A percentile compares a stretch with the other conserved stretches of the same genome.
These are phyloP conservation scores for Crotophaga sulcirostris DNA, from an alignment of 2,113 vertebrate species.

Conservation along the genomic window DNA sequence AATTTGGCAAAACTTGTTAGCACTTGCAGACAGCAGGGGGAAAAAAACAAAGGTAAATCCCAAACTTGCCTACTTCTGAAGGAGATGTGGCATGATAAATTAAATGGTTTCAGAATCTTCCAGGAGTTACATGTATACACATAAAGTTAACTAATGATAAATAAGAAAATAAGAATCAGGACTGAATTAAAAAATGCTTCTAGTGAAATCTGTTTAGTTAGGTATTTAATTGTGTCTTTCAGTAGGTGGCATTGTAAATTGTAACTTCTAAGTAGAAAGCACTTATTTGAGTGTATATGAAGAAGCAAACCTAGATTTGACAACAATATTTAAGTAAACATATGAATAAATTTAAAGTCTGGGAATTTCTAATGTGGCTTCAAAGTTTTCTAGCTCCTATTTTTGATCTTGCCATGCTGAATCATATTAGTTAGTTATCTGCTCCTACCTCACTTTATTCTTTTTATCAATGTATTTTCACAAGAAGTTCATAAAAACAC, in stretches of 20 bases:
- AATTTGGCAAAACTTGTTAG: background rate
- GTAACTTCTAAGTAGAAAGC: background rate
- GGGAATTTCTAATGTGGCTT: background rate
- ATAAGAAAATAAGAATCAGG: background rate
- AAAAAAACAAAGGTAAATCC: rapidly evolving
- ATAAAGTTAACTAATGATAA: background rate
- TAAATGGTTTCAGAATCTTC: background rate
- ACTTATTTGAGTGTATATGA: background rate
- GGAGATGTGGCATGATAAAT: background rate
- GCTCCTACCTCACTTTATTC: background rate
- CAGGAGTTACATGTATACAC: background rate
- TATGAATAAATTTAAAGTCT: background rate
- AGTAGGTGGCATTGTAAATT: background rate
- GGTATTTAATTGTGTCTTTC: background rate
- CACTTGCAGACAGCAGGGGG: background rate
- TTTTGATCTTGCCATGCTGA: background rate
- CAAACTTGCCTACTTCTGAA: background rate
- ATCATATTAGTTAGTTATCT: background rate
- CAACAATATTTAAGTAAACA: background rate
- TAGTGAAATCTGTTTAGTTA: background rate
- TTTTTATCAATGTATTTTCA: background rate
- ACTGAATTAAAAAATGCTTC: background rate
- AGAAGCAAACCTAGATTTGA: background rate
- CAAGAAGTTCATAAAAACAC: background rate
- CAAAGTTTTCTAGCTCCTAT: background rate